Percentiles rank a stretch among this genome's conserved stretches.
phyloP scores from a whole-genome alignment of 2,888 invertebrate genomes.

The Meliscaeva auricollis region DNA sequence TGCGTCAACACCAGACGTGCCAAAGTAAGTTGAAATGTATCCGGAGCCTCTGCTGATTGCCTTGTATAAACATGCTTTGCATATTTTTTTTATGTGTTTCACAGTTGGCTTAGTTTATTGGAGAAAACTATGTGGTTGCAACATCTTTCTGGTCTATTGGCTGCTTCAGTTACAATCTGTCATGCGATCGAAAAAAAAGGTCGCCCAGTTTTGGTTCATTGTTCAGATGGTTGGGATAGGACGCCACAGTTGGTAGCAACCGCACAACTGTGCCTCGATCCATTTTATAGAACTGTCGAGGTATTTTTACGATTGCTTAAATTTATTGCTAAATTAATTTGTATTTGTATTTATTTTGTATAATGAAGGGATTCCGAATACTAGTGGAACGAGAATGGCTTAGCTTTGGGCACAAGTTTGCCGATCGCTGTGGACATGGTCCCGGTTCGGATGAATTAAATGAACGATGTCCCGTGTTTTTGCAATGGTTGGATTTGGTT shows the following conservation, averaged over 20 bases:
- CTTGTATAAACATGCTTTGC: conserved; percentile 35
- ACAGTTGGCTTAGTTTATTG: conserved; percentile 95
- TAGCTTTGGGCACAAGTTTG: conserved; percentile 99
- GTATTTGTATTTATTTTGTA: conserved; percentile 1
- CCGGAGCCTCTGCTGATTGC: conserved; percentile 25
- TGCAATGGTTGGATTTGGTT: conserved; percentile 99
- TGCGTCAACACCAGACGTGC: conserved; percentile 91
- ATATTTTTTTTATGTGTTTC: conserved; percentile 78
- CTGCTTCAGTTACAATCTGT: conserved; percentile 92
- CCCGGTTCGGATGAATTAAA: conserved; percentile 94
- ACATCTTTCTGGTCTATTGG: conserved; percentile 93
- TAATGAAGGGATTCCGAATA: conserved; percentile 94
- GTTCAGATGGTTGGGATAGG: conserved; percentile 99
- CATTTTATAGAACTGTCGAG: conserved; percentile 96
- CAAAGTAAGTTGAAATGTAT: conserved; percentile 86
- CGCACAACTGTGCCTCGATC: conserved; percentile 96
- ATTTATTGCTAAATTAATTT: neutral
- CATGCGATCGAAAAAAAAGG: conserved; percentile 92
- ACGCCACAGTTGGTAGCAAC: conserved; percentile 98
- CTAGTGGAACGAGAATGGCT: conserved; percentile 98
- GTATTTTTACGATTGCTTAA: conserved; percentile 83
- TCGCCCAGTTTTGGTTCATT: conserved; percentile 97
- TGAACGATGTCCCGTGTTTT: conserved; percentile 98
- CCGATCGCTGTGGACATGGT: conserved; percentile 95
- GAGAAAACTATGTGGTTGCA: conserved; percentile 97